A percentile compares a stretch with the other conserved stretches of the same genome.
Conservation (phyloP, 2,113 vertebrate species). For the Hymenochirus boettgeri region DNA sequence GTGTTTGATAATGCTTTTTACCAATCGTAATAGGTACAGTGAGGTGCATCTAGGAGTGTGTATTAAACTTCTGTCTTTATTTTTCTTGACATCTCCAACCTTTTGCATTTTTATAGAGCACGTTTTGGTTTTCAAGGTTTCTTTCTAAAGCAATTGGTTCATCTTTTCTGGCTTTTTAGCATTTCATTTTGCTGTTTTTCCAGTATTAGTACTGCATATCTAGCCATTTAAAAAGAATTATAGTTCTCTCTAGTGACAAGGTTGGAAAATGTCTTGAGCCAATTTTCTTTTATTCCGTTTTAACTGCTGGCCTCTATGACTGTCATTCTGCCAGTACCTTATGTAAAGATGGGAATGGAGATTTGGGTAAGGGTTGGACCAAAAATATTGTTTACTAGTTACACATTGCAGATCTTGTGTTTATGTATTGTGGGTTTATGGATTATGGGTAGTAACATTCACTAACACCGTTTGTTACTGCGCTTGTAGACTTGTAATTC, state of each 20-base stretch:
- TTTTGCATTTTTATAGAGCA: no score
- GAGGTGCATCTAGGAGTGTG: no score
- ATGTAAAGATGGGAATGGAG: conserved; percentile 4
- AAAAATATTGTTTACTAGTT: conserved; percentile 21
- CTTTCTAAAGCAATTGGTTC: background rate
- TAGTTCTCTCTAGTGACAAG: conserved; percentile 21
- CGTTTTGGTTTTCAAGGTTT: no score
- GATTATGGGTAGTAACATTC: conserved; percentile 7
- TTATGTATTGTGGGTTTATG: conserved; percentile 4
- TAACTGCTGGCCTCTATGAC: conserved; percentile 6
- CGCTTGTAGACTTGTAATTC: background rate
- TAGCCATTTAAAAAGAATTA: conserved; percentile 12
- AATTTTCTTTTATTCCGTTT: conserved; percentile 19
- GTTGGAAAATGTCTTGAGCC: conserved; percentile 11
- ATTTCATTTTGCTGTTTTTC: conserved; percentile 27
- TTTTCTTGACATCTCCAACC: no score
- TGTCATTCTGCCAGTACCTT: conserved; percentile 11
- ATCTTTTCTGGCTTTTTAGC: conserved; percentile 31
- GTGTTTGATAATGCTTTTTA: no score
- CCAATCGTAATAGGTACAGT: no score
- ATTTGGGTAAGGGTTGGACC: background rate
- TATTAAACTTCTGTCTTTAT: no score
- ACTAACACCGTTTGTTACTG: background rate
- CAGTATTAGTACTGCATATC: conserved; percentile 14
- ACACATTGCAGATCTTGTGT: background rate